Percentiles rank a stretch among this genome's conserved stretches.
Evolutionary conservation across 2,888 invertebrate genomes (phyloP).

Genomic region (Glaucopsyche alexis): DNA sequence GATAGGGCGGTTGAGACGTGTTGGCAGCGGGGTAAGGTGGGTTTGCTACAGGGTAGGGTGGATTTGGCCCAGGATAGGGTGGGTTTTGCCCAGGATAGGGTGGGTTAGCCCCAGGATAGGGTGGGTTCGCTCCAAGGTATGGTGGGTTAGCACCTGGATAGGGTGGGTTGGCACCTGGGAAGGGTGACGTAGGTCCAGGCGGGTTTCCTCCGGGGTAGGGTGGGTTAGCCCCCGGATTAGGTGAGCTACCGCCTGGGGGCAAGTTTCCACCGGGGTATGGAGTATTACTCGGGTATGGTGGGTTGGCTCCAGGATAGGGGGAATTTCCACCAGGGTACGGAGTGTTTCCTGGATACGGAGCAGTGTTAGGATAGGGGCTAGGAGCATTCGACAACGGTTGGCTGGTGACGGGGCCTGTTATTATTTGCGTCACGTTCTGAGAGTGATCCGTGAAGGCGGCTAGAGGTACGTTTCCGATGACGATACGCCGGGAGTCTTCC

Average conservation of each 20-base stretch:
- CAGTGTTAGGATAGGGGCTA: slow-evolving; percentile 37
- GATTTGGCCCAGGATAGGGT: slow-evolving; percentile 41
- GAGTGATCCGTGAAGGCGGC: slow-evolving; percentile 47
- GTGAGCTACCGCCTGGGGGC: slow-evolving; percentile 35
- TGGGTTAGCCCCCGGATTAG: slow-evolving; percentile 43
- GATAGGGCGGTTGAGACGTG: slow-evolving; percentile 37
- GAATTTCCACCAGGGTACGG: slow-evolving; percentile 34
- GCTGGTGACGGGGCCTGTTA: slow-evolving; percentile 40
- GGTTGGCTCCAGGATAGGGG: slow-evolving; percentile 26
- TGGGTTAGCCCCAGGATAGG: slow-evolving; percentile 43
- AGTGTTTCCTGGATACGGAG: slow-evolving; percentile 34
- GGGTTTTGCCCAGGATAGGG: slow-evolving; percentile 39
- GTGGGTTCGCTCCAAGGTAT: slow-evolving; percentile 35
- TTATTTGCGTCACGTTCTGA: slow-evolving; percentile 5
- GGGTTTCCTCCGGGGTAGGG: slow-evolving; percentile 40
- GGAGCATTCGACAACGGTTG: slow-evolving; percentile 46
- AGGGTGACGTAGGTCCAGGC: too few species aligned
- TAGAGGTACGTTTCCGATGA: slow-evolving; percentile 61
- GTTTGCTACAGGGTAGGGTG: slow-evolving; percentile 39
- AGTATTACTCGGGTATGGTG: slow-evolving; percentile 35
- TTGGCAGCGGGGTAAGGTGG: slow-evolving; percentile 34
- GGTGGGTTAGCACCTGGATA: slow-evolving; percentile 39
- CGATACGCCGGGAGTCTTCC: slow-evolving; percentile 46
- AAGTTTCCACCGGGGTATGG: slow-evolving; percentile 42
- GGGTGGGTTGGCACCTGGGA: slow-evolving; percentile 33